phyloP scores from a whole-genome alignment of 2,888 invertebrate genomes.

The Nysson spinosus region DNA sequence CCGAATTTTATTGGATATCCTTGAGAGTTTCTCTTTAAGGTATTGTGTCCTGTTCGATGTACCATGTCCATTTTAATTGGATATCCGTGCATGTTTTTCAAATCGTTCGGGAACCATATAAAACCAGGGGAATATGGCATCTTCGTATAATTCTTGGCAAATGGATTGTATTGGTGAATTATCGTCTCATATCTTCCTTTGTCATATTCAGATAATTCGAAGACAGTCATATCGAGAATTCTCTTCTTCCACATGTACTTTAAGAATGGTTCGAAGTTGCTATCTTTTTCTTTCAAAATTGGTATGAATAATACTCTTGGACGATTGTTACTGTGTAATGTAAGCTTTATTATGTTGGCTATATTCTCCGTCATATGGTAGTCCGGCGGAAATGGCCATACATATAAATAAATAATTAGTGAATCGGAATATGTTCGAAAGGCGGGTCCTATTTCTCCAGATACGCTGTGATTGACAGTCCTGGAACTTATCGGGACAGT shows the following conservation, averaged over 20 bases:
- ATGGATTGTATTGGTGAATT: slow-evolving; percentile 19
- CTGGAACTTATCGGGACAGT: neutral
- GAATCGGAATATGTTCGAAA: neutral
- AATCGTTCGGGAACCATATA: slow-evolving; percentile 41
- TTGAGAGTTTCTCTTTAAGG: slow-evolving; percentile 6
- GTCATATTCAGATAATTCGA: neutral
- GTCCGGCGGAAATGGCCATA: neutral
- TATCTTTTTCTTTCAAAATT: neutral
- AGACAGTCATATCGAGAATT: slow-evolving; percentile 20
- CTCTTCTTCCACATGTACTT: slow-evolving; percentile 6
- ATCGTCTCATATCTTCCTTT: neutral
- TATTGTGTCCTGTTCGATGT: slow-evolving; percentile 20
- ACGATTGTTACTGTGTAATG: neutral
- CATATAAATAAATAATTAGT: neutral
- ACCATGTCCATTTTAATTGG: slow-evolving; percentile 18
- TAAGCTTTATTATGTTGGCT: neutral
- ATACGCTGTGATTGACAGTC: neutral
- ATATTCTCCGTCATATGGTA: neutral
- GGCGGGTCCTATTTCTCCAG: neutral
- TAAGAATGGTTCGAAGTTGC: neutral
- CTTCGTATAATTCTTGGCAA: neutral
- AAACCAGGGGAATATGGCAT: neutral
- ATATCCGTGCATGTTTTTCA: slow-evolving; percentile 47
- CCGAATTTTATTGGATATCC: neutral
- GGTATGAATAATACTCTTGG: slow-evolving; percentile 4